These are phyloP conservation scores for Keiferia lycopersicella DNA, from an alignment of 2,888 invertebrate genomes.

Conservation along the genomic window DNA sequence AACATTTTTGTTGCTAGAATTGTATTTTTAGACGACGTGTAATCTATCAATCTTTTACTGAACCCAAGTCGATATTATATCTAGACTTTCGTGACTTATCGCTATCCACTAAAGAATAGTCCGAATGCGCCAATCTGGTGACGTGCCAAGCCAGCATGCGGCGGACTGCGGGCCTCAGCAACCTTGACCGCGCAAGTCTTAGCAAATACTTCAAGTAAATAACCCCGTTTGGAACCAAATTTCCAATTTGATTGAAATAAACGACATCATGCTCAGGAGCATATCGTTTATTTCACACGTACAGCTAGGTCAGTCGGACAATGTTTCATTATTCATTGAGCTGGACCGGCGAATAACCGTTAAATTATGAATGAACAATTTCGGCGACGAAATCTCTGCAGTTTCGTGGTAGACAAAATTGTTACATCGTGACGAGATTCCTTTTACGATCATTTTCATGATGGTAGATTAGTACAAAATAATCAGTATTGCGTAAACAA, in stretches of 20 bases:
- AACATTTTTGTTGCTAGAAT: background rate
- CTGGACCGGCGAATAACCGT: conserved; percentile 12
- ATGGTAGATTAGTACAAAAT: conserved; percentile 11
- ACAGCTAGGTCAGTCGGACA: conserved; percentile 9
- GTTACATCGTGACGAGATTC: conserved; percentile 6
- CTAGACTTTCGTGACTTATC: conserved; percentile 26
- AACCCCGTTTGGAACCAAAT: background rate
- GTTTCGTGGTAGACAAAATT: conserved; percentile 13
- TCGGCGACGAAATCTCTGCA: conserved; percentile 5
- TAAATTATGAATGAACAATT: conserved; percentile 10
- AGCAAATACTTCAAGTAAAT: conserved; percentile 16
- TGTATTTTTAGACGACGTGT: background rate
- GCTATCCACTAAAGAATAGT: conserved; percentile 32
- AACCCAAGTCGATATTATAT: conserved; percentile 10
- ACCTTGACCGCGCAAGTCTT: conserved; percentile 65
- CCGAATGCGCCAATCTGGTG: conserved; percentile 50
- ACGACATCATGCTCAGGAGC: background rate
- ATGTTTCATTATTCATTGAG: conserved; percentile 15
- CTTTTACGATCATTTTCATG: background rate
- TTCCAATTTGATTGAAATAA: too few species aligned
- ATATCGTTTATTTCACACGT: too few species aligned
- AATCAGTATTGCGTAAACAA: conserved; percentile 9
- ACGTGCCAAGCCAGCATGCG: conserved; percentile 62
- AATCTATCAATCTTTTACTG: background rate
- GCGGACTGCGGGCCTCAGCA: conserved; percentile 68